Percentiles rank a stretch among this genome's conserved stretches.
These are phyloP conservation scores for Lepidothrix coronata DNA, from an alignment of 2,113 vertebrate species.

Conservation along the genomic window DNA sequence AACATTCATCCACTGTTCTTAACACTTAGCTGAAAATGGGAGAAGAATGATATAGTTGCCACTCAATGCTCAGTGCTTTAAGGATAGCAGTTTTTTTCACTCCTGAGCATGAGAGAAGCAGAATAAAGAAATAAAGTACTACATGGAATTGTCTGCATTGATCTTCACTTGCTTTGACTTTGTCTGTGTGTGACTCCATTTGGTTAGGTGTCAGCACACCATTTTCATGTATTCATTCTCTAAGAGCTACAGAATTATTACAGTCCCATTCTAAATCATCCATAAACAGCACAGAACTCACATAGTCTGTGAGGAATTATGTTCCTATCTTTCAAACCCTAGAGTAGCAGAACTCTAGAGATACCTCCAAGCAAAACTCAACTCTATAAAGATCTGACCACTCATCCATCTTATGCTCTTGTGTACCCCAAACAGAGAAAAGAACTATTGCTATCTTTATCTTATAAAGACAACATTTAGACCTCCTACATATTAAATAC, in stretches of 20 bases:
- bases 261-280: not conserved
- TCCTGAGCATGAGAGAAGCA: not conserved
- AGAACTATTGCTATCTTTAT: not conserved
- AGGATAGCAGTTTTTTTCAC: not conserved
- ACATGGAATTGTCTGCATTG: not conserved
- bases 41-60: not conserved
- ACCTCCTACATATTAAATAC: not conserved
- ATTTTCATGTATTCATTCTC: not conserved
- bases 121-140: not conserved
- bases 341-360: not conserved
- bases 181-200: not conserved
- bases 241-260: not conserved
- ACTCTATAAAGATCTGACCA: not conserved
- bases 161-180: not conserved
- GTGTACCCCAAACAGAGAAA: not conserved
- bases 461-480: not conserved
- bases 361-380: not conserved
- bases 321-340: not conserved
- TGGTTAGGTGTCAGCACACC: not conserved
- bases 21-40: not conserved
- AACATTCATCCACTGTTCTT: not conserved
- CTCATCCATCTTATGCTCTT: not conserved
- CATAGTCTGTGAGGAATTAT: not conserved
- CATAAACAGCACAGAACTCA: not conserved
- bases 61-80: not conserved